Base-by-base conservation (phyloP, 2,113 vertebrate species). In the Artemisiospiza belli region DNA sequence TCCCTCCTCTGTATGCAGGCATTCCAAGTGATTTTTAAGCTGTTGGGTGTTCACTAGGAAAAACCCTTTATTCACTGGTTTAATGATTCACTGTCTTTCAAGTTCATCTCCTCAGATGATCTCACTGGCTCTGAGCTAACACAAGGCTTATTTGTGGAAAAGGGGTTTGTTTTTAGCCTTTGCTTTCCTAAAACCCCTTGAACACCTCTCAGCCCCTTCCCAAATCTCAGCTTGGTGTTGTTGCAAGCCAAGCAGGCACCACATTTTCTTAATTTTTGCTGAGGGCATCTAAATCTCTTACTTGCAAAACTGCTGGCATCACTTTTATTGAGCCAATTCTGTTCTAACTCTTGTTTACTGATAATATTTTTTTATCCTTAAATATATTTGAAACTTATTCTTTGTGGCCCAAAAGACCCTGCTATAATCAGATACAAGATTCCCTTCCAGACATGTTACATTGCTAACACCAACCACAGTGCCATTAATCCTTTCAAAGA, bases 21-120 rank as follows among this genome's bases (percentile, higher is more conserved):
- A 83, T 28, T 79, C 17, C 28, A n/a, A 82, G 31, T 35, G 44
- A 58, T 89, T 86, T 90, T 87, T 76, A 55, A 87, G 84, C 46
- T 55, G 51, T 8, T 77, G 55, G 49, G 12, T 76, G 49, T 66
- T 86, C 55, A 78, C 35, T 7, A 59, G 52, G 57, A 78, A 58
- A 90, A 92, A 21, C 31, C 63, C 78, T 88, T 87, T 35, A 74
- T 64, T 88, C 31, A 22, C 39, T 57, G 25, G n/a, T 72, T 87
- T 73, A 76, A 68, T 49, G 79, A 86, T 67, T 75, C 64, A 37
- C 3, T 24, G 68, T 74, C 88, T 93, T 91, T 79, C 81, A 74
- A 90, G 72, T 89, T 93, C 91, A 75, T 61, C 68, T 88, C 90
- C 79, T 90, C 85, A 49, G 74, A 89, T 73, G 94, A 93, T 95